Evolutionary conservation across 2,888 invertebrate species (phyloP).

Genomic region (Ennomos quercinarius): DNA sequence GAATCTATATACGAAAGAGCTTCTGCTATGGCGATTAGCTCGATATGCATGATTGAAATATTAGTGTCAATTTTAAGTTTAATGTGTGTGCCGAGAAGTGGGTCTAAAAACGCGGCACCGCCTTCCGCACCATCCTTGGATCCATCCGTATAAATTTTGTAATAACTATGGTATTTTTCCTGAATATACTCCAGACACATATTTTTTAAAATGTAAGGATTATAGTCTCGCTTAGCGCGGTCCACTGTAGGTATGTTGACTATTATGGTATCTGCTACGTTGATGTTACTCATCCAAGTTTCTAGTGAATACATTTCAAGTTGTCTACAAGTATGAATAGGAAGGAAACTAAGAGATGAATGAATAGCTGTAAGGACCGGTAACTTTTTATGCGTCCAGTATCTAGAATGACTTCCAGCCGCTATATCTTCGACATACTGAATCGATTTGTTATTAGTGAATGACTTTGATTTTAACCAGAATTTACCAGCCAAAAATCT

Average conservation of each 20-base stretch:
- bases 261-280: background rate
- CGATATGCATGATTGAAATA: conserved; percentile 29
- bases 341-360: too few relatives aligned
- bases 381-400: background rate
- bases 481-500: conserved; percentile 30
- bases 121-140: background rate
- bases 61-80: background rate
- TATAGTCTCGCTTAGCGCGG: background rate
- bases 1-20: background rate
- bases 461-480: conserved; percentile 26
- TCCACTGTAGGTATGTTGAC: background rate
- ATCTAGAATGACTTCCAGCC: background rate
- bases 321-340: too few relatives aligned
- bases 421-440: too few relatives aligned
- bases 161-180: background rate
- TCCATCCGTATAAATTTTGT: conserved; percentile 3
- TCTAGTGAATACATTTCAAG: too few relatives aligned
- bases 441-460: background rate
- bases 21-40: conserved; percentile 27
- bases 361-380: background rate
- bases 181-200: background rate
- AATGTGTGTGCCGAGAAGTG: background rate
- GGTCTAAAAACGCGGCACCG: conserved; percentile 7
- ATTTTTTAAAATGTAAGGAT: background rate
- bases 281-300: too few relatives aligned